Conservation (phyloP, 2,888 invertebrate species). For the Drosophila demipolita region DNA sequence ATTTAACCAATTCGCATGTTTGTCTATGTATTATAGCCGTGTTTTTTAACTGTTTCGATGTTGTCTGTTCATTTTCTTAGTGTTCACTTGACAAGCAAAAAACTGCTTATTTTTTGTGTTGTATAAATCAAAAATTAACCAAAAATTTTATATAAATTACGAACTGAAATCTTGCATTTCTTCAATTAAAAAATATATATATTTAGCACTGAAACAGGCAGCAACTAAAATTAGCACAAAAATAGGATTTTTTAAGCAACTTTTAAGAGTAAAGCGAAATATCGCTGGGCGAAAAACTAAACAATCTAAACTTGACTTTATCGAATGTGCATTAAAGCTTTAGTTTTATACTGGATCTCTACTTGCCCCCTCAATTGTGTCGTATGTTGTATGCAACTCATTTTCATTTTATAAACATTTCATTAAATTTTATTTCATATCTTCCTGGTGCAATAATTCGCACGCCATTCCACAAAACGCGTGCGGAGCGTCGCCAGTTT, state of each 20-base stretch:
- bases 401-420: constrained; percentile 80
- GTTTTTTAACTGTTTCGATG: constrained; percentile 7
- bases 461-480: constrained; percentile 80
- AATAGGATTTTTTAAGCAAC: not conserved
- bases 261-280: not conserved
- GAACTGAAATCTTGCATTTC: not conserved
- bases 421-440: constrained; percentile 81
- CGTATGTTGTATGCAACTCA: constrained; percentile 38
- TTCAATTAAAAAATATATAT: not conserved
- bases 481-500: constrained; percentile 66
- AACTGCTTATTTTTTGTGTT: not conserved
- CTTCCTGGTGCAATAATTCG: constrained; percentile 80
- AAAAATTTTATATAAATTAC: not conserved
- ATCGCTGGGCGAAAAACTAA: not conserved
- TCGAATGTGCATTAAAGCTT: constrained; percentile 1
- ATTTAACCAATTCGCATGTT: constrained; percentile 48
- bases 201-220: not conserved
- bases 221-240: not conserved
- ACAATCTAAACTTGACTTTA: not conserved
- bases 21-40: constrained; percentile 31
- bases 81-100: not conserved
- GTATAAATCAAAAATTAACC: not conserved
- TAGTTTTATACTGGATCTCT: not conserved
- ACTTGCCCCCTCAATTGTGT: not conserved
- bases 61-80: not conserved